phyloP scores from a whole-genome alignment of 2,888 invertebrate genomes.

The Byasa hedistus region DNA sequence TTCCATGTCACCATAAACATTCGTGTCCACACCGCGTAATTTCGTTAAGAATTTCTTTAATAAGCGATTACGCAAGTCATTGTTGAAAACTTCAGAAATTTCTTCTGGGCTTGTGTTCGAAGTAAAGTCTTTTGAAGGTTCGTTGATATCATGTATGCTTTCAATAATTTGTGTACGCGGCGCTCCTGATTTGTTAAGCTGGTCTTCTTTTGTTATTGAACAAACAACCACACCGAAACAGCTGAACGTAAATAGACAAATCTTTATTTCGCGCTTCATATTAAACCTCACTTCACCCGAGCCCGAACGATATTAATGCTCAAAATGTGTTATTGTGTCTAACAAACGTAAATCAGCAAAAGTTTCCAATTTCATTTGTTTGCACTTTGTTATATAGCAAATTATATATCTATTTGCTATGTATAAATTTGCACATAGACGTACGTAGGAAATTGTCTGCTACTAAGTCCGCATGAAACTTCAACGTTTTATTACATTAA shows the following conservation, averaged over 20 bases:
- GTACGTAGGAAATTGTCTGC: no score
- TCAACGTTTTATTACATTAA: no score
- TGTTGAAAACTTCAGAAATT: constrained; percentile 1
- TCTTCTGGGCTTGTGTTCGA: constrained; percentile 14
- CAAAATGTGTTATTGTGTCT: neutral
- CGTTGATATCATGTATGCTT: constrained; percentile 8
- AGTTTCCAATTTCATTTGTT: constrained; percentile 18
- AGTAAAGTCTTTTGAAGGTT: neutral
- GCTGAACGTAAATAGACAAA: constrained; percentile 5
- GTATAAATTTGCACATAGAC: no score
- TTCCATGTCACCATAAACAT: neutral
- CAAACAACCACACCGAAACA: neutral
- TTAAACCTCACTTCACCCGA: neutral
- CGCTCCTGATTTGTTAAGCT: neutral
- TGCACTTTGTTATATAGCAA: constrained; percentile 13
- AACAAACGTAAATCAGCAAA: constrained; percentile 19
- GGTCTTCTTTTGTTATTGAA: constrained; percentile 8
- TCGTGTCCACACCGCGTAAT: neutral
- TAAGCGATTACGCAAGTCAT: neutral
- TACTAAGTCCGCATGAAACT: no score
- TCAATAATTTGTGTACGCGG: constrained; percentile 23
- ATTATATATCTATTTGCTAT: no score
- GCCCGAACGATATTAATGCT: neutral
- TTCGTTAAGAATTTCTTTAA: constrained; percentile 2
- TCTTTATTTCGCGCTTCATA: constrained; percentile 14